Evolutionary conservation across 2,888 invertebrate species (phyloP).

Genomic region (Melanostoma scalare): DNA sequence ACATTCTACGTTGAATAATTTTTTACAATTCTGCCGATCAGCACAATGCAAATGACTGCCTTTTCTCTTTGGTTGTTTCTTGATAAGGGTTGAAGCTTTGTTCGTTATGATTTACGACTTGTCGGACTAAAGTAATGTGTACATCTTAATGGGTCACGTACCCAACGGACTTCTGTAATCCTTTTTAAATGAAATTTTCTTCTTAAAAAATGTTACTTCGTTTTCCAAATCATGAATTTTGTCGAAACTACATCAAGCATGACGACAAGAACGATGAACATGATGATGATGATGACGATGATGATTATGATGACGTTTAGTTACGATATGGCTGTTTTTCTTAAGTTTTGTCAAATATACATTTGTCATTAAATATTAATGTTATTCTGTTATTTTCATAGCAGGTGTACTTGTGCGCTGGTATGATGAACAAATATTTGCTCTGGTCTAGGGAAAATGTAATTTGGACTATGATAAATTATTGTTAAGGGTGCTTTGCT

Average conservation of each 20-base stretch:
- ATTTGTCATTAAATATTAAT: constrained; percentile 54
- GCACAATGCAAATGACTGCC: constrained; percentile 5
- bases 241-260: constrained; percentile 14
- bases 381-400: constrained; percentile 8
- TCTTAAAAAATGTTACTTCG: neutral
- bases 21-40: constrained; percentile 1
- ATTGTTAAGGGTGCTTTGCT: constrained; percentile 5
- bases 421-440: constrained; percentile 20
- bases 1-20: neutral
- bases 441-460: constrained; percentile 32
- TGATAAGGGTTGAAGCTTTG: constrained; percentile 1
- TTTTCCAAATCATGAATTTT: constrained; percentile 26
- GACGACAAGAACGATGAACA: constrained; percentile 1
- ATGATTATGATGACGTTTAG: constrained; percentile 18
- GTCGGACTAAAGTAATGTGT: neutral
- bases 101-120: constrained; percentile 21
- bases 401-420: constrained; percentile 1
- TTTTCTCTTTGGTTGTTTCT: neutral
- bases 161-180: constrained; percentile 10
- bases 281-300: constrained; percentile 3
- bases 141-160: constrained; percentile 25
- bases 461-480: constrained; percentile 45
- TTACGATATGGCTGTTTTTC: constrained; percentile 20
- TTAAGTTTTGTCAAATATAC: constrained; percentile 29
- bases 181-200: constrained; percentile 28